Percentiles rank a stretch among this genome's conserved stretches.
phyloP scores from a whole-genome alignment of 2,888 invertebrate genomes.

The Mactromeris polynyma region DNA sequence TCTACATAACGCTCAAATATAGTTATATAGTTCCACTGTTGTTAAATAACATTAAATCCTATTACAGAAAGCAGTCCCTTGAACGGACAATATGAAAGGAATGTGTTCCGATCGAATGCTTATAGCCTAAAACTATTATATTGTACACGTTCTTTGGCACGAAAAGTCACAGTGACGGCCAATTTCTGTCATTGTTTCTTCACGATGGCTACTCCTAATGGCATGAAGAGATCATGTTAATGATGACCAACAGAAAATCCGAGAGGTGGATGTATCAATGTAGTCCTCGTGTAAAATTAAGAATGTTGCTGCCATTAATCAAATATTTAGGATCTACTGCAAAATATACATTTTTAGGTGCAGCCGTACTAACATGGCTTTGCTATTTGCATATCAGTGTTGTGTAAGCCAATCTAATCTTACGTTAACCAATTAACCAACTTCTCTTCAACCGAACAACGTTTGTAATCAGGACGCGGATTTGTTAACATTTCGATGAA shows the following conservation, averaged over 20 bases:
- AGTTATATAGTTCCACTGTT: too few species aligned
- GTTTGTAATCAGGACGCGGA: too few species aligned
- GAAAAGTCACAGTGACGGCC: not conserved
- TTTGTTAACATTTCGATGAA: too few species aligned
- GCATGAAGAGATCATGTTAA: not conserved
- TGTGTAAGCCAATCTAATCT: too few species aligned
- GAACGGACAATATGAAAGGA: not conserved
- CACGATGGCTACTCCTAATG: not conserved
- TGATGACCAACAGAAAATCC: constrained; percentile 8
- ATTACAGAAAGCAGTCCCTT: not conserved
- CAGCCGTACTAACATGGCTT: too few species aligned
- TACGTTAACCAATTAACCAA: too few species aligned
- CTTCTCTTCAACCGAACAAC: too few species aligned
- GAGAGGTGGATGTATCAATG: not conserved
- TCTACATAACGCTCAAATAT: too few species aligned
- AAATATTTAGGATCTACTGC: too few species aligned
- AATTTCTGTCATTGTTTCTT: not conserved
- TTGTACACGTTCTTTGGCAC: not conserved
- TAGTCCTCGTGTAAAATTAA: not conserved
- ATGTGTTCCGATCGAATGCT: not conserved
- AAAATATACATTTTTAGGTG: too few species aligned
- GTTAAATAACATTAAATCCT: too few species aligned
- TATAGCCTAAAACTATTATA: not conserved
- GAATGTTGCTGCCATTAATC: not conserved
- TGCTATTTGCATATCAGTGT: too few species aligned